Conservation (phyloP, 2,888 invertebrate species). For the Phengaris alcon region DNA sequence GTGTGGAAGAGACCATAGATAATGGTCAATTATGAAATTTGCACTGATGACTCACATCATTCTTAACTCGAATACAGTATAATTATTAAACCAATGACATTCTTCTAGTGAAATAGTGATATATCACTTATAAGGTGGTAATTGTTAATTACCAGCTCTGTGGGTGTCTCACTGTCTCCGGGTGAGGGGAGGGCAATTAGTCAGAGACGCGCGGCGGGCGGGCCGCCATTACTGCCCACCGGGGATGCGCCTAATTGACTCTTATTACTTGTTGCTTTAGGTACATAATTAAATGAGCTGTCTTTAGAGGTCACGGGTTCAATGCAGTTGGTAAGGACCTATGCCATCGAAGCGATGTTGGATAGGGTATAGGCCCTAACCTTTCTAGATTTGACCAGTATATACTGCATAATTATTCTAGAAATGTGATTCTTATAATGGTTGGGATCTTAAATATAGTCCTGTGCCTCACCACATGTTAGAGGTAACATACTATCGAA, state of each 20-base stretch:
- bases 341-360: too few species aligned
- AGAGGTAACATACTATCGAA: too few species aligned
- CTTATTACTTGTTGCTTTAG: slow-evolving; percentile 30
- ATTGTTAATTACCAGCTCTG: slow-evolving; percentile 3
- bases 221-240: slow-evolving; percentile 35
- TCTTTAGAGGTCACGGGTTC: not conserved
- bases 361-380: too few species aligned
- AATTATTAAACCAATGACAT: not conserved
- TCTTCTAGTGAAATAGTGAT: not conserved
- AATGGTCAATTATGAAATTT: too few species aligned
- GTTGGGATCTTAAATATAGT: too few species aligned
- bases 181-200: slow-evolving; percentile 31
- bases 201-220: slow-evolving; percentile 33
- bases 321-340: not conserved
- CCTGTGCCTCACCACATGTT: too few species aligned
- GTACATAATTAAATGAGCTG: not conserved
- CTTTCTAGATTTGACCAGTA: too few species aligned
- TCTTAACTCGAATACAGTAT: not conserved
- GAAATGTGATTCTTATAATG: too few species aligned
- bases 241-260: slow-evolving; percentile 32
- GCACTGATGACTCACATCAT: too few species aligned
- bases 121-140: not conserved
- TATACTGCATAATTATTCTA: too few species aligned
- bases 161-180: not conserved
- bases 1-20: too few species aligned